Evolutionary conservation across 2,888 invertebrate genomes (phyloP), one percentile per base, ranked within the genome.

Genomic region (Noctua pronuba): DNA sequence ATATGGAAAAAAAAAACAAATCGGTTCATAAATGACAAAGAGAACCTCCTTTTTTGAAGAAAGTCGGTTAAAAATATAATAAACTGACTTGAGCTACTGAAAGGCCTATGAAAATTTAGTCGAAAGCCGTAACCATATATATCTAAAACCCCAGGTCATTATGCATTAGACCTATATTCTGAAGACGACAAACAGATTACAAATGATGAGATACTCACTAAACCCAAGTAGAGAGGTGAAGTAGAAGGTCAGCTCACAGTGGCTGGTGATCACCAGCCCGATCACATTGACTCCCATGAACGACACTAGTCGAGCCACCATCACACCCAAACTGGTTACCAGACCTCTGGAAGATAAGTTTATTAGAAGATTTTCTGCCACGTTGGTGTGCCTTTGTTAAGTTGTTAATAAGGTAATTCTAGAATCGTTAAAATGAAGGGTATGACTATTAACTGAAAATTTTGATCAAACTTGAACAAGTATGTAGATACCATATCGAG

Each of bases 221-320:
- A 93, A 88, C 2, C 92, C 91, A 58, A 93, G 86, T 4, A 88
- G 76, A 1, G 94, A 88, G 87, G 92, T 90, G 6, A 77, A 73
- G 77, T 94, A 95, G 82, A 95, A 95, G 0, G 93, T 94, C 46
- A 89, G 41, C 3, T 84, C 83, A 78, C 95, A 95, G 83, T 94
- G 58, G 8, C 87, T 74, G 2, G 88, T 88, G 62, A 95, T 92
- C 35, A 93, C 88, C 0, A 87, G 81, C 0, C 94, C 95, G 10
- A 95, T 88, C 18, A 93, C 64, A 79, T 94, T 95, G 35, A 94
- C 92, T 0, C 94, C 93, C 1, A 79, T 82, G 38, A 95, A 88
- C 0, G 95, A 92, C 0, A 88, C 80, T n/a, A 93, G 16, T 1
- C 95, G 87, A 0, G 91, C 93, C 8, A 92, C 85, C 95, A 95